phyloP scores from a whole-genome alignment of 2,888 invertebrate species.

The Junonia oenone region DNA sequence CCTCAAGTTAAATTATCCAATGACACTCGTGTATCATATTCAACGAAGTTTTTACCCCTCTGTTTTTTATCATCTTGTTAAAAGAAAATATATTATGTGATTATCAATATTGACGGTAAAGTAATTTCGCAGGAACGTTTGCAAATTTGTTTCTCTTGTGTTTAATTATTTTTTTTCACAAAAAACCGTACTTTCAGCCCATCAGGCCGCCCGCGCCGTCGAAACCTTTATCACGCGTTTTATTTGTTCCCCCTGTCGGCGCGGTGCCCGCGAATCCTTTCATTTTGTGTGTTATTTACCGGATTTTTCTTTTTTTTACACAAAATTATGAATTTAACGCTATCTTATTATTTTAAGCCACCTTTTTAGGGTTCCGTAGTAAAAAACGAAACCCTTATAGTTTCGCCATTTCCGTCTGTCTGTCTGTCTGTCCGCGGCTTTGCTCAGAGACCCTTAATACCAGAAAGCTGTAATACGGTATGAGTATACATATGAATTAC shows the following conservation, averaged over 20 bases:
- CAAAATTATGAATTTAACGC: background rate
- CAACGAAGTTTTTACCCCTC: too few relatives aligned
- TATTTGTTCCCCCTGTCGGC: background rate
- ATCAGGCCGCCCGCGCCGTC: background rate
- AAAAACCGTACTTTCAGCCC: background rate
- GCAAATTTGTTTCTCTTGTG: background rate
- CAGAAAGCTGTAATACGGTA: too few relatives aligned
- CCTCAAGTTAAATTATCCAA: background rate
- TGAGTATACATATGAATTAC: too few relatives aligned
- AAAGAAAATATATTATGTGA: too few relatives aligned
- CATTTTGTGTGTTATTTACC: background rate
- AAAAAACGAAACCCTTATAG: too few relatives aligned
- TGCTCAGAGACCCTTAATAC: too few relatives aligned
- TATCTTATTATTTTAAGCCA: background rate
- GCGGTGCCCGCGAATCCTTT: background rate
- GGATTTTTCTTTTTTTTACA: background rate
- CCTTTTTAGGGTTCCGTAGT: too few relatives aligned
- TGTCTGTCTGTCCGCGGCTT: too few relatives aligned
- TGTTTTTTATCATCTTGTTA: background rate
- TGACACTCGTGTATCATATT: background rate
- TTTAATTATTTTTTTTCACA: background rate
- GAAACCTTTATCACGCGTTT: background rate
- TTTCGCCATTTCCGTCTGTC: too few relatives aligned
- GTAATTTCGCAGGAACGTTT: background rate
- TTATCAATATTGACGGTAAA: background rate